Base-by-base conservation (phyloP, 2,888 invertebrate genomes). In the Spodoptera exigua region DNA sequence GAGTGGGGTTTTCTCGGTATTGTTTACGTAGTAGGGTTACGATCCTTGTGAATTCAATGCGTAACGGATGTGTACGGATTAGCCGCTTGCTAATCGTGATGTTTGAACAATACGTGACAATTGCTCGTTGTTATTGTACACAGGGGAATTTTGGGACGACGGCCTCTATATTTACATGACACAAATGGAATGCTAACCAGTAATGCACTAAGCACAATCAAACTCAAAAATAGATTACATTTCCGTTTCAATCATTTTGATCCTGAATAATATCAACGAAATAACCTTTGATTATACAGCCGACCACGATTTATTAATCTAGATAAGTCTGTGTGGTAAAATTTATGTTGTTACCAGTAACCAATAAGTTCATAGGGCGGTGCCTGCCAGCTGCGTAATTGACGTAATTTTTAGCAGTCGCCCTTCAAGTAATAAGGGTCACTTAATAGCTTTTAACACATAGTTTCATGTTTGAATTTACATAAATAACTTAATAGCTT, bases 1-100 rank as follows among this genome's bases (percentile, higher is more conserved):
- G 71, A 66, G 81, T 88, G 88, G 88, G 87, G 83, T 87, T 87
- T 88, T 86, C 87, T 83, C 64, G 56, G 77, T 79, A 81, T 51
- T 82, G 78, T 82, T 83, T 84, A 83, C 81, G 53, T 69, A 57
- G 57, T 66, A 64, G 65, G 47, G 48, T 62, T 74, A 75, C 77
- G 78, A 64, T 72, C 61, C 45, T 65, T 72, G 59, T 61, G 54
- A 80, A 81, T 72, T 54, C 36, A 51, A 68, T 63, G 66, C 62
- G 66, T 76, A 76, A 73, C 76, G 76, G 75, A 78, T 77, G 69
- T 76, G 53, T 52, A 61, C 61, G 64, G 76, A 77, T 79, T 76
- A 70, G 79, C 73, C 45, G 76, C 70, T 70, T 63, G 78, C 72
- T 80, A 82, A 84, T 82, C 74, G 73, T 65, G 56, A 62, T 84